A percentile compares a stretch with the other conserved stretches of the same genome.
Conservation (phyloP, 1,140 invertebrate genomes). For the Temnothorax nylanderi region DNA sequence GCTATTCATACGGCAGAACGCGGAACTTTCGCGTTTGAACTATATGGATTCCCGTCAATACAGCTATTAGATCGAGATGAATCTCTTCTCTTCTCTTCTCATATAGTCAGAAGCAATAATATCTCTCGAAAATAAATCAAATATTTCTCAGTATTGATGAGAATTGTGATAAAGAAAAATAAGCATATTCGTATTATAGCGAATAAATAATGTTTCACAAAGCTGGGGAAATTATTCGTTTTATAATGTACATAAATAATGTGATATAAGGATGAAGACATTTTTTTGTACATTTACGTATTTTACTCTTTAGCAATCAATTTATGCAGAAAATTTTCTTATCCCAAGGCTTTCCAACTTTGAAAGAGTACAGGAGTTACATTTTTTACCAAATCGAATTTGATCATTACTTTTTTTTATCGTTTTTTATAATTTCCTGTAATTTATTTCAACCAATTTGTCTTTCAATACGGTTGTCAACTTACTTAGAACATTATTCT, state of each 20-base stretch:
- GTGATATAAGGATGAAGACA: too few relatives aligned
- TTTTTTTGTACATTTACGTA: not conserved
- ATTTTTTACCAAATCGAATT: not conserved
- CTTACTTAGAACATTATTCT: conserved; percentile 21
- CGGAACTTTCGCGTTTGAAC: conserved; percentile 33
- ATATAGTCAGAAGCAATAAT: not conserved
- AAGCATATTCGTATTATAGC: not conserved
- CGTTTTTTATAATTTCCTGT: not conserved
- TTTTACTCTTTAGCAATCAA: too few relatives aligned
- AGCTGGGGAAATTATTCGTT: too few relatives aligned
- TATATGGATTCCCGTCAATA: not conserved
- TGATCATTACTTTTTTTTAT: not conserved
- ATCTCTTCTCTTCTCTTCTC: not conserved
- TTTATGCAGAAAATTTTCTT: not conserved
- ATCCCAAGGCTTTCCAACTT: not conserved
- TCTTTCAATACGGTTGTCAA: not conserved
- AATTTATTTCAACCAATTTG: conserved; percentile 41
- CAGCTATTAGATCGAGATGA: not conserved
- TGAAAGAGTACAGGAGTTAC: not conserved
- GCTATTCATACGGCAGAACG: not conserved
- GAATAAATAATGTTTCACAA: too few relatives aligned
- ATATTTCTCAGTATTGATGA: not conserved
- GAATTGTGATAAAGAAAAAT: not conserved
- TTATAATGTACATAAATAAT: not conserved
- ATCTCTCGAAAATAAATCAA: not conserved